Evolutionary conservation across 2,797 vertebrate species (phyloP), one percentile per base, ranked within the genome.

Genomic region (Sebastiscus albofasciatus): DNA sequence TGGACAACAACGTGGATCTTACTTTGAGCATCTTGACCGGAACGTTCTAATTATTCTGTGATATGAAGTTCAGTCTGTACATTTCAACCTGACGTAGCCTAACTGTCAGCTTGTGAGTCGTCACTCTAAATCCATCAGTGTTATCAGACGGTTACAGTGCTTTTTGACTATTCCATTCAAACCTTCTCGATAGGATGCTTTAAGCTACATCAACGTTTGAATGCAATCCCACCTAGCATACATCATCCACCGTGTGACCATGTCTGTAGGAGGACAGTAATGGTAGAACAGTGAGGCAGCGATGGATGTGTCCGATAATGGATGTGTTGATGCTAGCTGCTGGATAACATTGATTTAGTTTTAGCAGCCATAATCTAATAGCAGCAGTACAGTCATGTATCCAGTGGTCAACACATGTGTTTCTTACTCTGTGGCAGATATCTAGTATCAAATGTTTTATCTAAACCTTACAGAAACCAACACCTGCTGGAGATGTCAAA

Each of bases 401-500:
- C 13, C 67, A 66, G 56, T 52, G 18, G 27, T 77, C 27, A 70
- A 24, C 58, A 77, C 64, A 46, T 76, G 68, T 73, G 36, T 88
- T 75, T 71, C 20, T 77, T 76, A 2, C n/a, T 68, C 9, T 92
- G 81, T 90, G 73, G 42, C 70, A 79, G 49, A 81, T 88, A 71
- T 89, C 55, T 80, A 52, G 83, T 79, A 56, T 94, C 75, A 92
- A 92, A 92, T 93, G 84, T 95, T 92, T 92, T 87, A 91, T 95
- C 87, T 94, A 89, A 94, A 94, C 92, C 89, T 91, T 93, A 72
- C 95, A 96, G 96, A 96, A 87, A 93, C 94, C 93, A 96, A 96
- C 94, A 95, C 94, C 89, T 96, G 96, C 96, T 96, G 96, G 95
- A 96, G 95, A 93, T 96, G 96, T 96, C 95, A 96, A 74, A 96